Conservation (phyloP, 2,888 invertebrate species). For the Campoletis raptor region DNA sequence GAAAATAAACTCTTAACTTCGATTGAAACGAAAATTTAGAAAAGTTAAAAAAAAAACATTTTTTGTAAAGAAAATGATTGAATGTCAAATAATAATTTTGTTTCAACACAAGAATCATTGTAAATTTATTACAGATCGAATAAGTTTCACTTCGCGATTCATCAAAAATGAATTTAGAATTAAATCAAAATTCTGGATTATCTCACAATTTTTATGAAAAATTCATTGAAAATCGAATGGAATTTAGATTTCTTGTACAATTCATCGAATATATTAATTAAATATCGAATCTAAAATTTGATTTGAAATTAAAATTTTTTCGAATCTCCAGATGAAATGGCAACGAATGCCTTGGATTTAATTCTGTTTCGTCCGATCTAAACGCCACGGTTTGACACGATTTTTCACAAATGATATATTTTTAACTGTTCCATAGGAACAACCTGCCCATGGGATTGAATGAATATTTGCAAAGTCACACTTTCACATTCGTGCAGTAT, state of each 20-base stretch:
- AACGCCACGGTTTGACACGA: too few species aligned
- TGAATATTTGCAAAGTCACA: neutral
- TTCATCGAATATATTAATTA: too few species aligned
- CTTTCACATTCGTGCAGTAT: neutral
- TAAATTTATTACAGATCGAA: too few species aligned
- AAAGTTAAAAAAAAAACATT: neutral
- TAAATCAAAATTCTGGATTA: too few species aligned
- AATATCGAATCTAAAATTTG: neutral
- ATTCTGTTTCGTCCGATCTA: neutral
- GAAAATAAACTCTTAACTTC: neutral
- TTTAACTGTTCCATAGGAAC: constrained; percentile 3
- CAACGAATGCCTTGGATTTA: neutral
- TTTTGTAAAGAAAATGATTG: neutral
- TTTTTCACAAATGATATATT: constrained; percentile 1
- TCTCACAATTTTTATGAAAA: neutral
- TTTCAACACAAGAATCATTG: too few species aligned
- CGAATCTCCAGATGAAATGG: neutral
- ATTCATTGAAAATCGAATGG: neutral
- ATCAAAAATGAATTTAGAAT: too few species aligned
- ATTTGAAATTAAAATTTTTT: neutral
- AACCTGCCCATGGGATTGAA: neutral
- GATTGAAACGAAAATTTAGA: neutral
- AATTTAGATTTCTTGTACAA: too few species aligned
- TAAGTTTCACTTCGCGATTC: neutral
- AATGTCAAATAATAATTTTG: neutral